phyloP scores from a whole-genome alignment of 2,797 vertebrate genomes.

The Pseudochromis fuscus region DNA sequence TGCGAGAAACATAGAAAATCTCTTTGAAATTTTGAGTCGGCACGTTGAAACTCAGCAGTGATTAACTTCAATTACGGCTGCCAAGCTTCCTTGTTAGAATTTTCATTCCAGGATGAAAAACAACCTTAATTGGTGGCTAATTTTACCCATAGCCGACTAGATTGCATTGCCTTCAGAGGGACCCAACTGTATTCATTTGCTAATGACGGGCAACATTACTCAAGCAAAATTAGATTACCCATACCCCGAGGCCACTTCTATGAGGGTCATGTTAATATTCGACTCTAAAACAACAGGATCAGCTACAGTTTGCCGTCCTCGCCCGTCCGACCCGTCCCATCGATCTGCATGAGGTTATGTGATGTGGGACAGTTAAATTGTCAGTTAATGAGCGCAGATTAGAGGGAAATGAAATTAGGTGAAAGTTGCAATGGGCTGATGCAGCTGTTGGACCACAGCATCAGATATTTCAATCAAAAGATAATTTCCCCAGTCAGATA shows the following conservation, averaged over 20 bases:
- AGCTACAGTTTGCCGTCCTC: conserved; percentile 5
- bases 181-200: conserved; percentile 70
- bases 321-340: conserved; percentile 12
- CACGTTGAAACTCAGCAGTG: conserved; percentile 48
- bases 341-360: conserved; percentile 14
- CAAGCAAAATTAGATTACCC: conserved; percentile 80
- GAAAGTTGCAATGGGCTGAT: conserved; percentile 38
- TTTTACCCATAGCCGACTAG: conserved; percentile 72
- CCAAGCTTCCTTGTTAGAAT: conserved; percentile 38
- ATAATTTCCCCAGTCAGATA: conserved; percentile 56
- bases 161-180: conserved; percentile 70
- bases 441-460: conserved; percentile 35
- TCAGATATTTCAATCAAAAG: conserved; percentile 36
- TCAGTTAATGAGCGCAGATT: conserved; percentile 53
- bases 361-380: conserved; percentile 37
- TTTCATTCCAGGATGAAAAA: conserved; percentile 65
- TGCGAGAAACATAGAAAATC: conserved; percentile 22
- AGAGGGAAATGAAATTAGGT: conserved; percentile 57
- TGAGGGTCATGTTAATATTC: conserved; percentile 77
- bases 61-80: conserved; percentile 65
- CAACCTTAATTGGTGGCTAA: conserved; percentile 78
- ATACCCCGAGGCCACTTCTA: conserved; percentile 68
- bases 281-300: conserved; percentile 56
- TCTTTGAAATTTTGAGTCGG: conserved; percentile 51
- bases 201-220: conserved; percentile 82